Base-by-base conservation (phyloP, 2,113 vertebrate species). In the Ivindomyrus marchei region DNA sequence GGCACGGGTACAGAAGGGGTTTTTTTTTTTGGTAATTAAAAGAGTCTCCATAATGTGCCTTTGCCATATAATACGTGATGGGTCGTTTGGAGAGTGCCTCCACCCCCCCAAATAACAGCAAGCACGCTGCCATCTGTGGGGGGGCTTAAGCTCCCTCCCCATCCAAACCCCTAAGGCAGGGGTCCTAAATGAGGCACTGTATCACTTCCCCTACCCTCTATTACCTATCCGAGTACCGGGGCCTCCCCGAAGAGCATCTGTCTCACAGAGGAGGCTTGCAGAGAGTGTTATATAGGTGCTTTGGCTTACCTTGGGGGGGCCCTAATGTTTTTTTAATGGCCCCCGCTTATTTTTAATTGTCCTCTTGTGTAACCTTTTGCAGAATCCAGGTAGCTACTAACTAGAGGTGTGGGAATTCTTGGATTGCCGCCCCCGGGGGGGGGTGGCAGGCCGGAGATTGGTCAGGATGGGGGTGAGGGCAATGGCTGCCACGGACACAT, bases 281-380 rank as follows among this genome's bases (percentile, higher is more conserved):
- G 39, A 66, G 88, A 83, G 77, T 89, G 84, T 89, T 90, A 31
- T 92, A 90, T 53, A 80, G n/a, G 91, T 89, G 91, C 85, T 91
- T 88, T 84, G 89, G 80, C 89, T 92, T 93, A 90, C 91, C 87
- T 88, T 90, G 90, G 66, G 42, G 87, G 52, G 91, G 92, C 87
- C 88, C 84, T 95, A 95, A 96, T 95, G 91, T 91, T 77, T 89
- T 95, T 95, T 95, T 95, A 95, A 95, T 95, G 94, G 94, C 92
- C 91, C 89, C 92, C 93, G 87, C 91, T 93, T 93, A 92, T 92
- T 93, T 91, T 94, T 94, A 94, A 95, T 94, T 93, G 92, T 92
- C 93, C 93, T 90, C 92, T 62, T 94, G 92, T 92, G 90, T 91
- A 94, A 92, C 91, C 91, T 92, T 66, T 94, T 91, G 91, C 92